phyloP scores from a whole-genome alignment of 37 sponge, comb jelly and placozoan species.

The Amphimedon queenslandica region DNA sequence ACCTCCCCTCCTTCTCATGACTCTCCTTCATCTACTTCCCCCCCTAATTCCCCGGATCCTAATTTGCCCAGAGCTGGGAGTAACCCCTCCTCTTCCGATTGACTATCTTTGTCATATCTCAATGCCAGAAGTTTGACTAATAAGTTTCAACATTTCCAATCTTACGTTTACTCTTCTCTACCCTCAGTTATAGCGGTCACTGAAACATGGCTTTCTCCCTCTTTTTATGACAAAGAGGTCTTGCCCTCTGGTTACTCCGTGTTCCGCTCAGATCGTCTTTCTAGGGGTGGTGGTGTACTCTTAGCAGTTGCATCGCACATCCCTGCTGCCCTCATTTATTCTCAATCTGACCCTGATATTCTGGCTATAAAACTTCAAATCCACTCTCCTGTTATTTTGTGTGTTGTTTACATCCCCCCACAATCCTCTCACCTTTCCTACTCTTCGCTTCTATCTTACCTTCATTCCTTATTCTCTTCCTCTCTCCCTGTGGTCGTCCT shows the following conservation, averaged over 20 bases:
- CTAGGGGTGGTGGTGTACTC: constrained; percentile 1
- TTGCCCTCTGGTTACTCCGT: neutral
- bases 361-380: neutral
- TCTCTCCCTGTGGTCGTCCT: neutral
- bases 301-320: neutral
- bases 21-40: too few species aligned
- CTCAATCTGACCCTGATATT: neutral
- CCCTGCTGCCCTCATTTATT: neutral
- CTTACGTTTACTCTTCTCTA: neutral
- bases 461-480: neutral
- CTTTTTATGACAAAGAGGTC: neutral
- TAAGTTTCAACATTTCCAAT: neutral
- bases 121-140: neutral
- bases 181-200: neutral
- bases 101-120: too few species aligned
- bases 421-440: neutral
- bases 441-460: neutral
- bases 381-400: neutral
- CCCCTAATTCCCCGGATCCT: too few species aligned
- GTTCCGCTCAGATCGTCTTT: neutral
- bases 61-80: too few species aligned
- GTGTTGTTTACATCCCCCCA: neutral
- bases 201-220: neutral
- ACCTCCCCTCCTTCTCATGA: too few species aligned
- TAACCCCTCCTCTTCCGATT: too few species aligned